Conservation (phyloP, 2,797 vertebrate genomes). For the Manis crassicaudata region DNA sequence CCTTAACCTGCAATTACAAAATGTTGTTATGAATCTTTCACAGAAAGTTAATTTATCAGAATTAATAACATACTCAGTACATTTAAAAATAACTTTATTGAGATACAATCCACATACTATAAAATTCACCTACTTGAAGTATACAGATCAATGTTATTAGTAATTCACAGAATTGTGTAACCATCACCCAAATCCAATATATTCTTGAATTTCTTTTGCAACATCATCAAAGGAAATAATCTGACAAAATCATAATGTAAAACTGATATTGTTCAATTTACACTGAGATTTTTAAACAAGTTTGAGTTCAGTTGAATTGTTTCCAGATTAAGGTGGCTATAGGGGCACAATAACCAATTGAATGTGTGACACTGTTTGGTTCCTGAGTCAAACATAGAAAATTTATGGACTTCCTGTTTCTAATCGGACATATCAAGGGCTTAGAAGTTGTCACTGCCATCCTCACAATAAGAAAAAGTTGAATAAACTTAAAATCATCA, state of each 20-base stretch:
- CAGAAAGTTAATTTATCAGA: not conserved
- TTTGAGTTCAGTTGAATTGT: not conserved
- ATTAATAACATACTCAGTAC: not conserved
- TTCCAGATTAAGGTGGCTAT: not conserved
- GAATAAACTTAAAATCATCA: not conserved
- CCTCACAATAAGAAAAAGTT: not conserved
- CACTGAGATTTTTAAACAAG: not conserved
- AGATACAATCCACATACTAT: not conserved
- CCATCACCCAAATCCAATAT: not conserved
- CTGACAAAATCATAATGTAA: not conserved
- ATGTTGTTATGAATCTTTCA: not conserved
- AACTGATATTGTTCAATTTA: not conserved
- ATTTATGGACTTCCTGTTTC: not conserved
- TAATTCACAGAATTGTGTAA: not conserved
- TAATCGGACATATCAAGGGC: not conserved
- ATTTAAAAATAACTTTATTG: not conserved
- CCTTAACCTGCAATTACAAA: not conserved
- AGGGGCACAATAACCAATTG: not conserved
- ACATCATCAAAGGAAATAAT: not conserved
- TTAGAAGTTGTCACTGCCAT: not conserved
- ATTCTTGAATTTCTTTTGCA: not conserved
- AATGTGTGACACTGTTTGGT: not conserved
- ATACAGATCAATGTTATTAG: not conserved
- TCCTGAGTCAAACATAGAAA: not conserved
- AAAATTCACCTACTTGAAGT: not conserved